Base-by-base conservation (phyloP, 1,140 invertebrate species). In the Drosophila asahinai region DNA sequence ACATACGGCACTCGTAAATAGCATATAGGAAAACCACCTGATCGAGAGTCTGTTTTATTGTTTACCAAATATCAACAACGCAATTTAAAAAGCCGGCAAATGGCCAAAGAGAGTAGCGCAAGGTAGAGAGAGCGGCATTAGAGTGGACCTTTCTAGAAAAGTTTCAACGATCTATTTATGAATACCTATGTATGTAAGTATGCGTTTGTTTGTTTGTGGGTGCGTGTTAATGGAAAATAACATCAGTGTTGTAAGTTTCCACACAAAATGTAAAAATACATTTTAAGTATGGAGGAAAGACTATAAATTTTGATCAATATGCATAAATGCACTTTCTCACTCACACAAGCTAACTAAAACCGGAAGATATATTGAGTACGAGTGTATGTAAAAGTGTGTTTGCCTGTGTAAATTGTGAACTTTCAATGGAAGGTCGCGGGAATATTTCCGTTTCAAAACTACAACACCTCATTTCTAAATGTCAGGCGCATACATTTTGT, bases 11-110 rank as follows among this genome's bases (percentile, higher is more conserved):
- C 19, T 43, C 19, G 42, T 8, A 52, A 30, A 27, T 22, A 40
- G 38, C 15, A n/a, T 38, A 47, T 64, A 63, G 64, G 49, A 30
- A 64, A 83, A 73, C 77, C 83, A 86, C 76, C 80, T 86, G 83
- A 87, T 83, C 40, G 75, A 43, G 54, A 45, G 43, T 58, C 48
- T 79, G 68, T 81, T 74, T 83, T 67, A 68, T 86, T 86, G 76
- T 86, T 83, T 80, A 87, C 70, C 71, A 87, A 87, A 87, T 62
- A 86, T 80, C 43, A 80, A 80, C 83, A 86, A 63, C 80, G 80
- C 80, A 83, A 70, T 87, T 77, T 45, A 75, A 79, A 78, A 79
- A 83, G 80, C 83, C 83, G 83, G 81, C 78, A 81, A 86, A 77
- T 57, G 58, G 55, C 60, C 14, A 45, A 51, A 59, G 70, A 73